Evolutionary conservation across 2,113 vertebrate species (phyloP), one percentile per base, ranked within the genome.

Genomic region (Camelus bactrianus): DNA sequence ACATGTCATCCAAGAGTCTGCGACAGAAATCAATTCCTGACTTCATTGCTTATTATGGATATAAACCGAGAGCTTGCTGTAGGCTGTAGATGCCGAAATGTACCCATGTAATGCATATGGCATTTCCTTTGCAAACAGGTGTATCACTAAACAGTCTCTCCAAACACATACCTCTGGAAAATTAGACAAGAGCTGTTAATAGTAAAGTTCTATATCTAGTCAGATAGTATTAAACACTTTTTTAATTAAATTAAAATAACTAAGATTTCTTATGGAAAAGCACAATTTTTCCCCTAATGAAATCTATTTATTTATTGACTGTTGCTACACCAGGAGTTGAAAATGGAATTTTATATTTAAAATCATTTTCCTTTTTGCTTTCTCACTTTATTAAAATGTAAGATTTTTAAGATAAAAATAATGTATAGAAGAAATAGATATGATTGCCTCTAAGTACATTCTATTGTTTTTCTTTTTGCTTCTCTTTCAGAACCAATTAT

Each of bases 1-100:
- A 88, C 79, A 90, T 81, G 15, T 73, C 81, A 96, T 93, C 77
- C 22, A 91, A 91, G 14, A 88, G 14, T 16, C 60, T 83, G 54
- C 54, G 30, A 48, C 91, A 96, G 79, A 84, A 96, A 91, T 94
- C 30, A 84, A 65, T 77, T 90, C 48, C 50, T 76, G 30, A 85
- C 81, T 91, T 97, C 42, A 54, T 26, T 91, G 30, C 12, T 52
- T 11, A 73, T 86, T 82, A 38, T 50, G 50, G 17, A 89, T 81
- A 62, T 5, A 72, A n/a, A 69, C 38, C n/a, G 62, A 65, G 22
- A 85, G 28, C 19, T 93, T 84, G 20, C 58, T 80, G 14, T 56
- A 89, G 26, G 50, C 35, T 87, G 38, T 58, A 80, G 20, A 56
- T 79, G 86, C 15, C 8, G 6, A 94, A 48, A 46, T 32, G 32